Percentiles rank a stretch among this genome's conserved stretches.
phyloP scores from a whole-genome alignment of 2,797 vertebrate genomes.

The Pseudocheirus occidentalis region DNA sequence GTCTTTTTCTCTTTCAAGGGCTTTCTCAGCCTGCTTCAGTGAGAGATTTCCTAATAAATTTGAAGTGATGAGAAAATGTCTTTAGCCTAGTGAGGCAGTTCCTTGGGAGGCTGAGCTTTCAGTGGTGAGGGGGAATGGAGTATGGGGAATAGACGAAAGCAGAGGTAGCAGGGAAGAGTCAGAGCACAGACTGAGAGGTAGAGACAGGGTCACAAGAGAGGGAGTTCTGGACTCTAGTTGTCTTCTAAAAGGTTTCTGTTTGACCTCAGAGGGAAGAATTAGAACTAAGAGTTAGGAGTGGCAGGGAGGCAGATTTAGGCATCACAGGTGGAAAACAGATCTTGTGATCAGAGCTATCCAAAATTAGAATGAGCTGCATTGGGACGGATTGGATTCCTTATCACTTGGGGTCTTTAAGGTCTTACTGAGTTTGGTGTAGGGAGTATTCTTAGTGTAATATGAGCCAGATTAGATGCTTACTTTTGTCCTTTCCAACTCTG shows the following conservation, averaged over 20 bases:
- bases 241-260: not conserved
- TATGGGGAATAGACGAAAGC: not conserved
- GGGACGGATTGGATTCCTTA: not conserved
- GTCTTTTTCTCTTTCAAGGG: conserved; percentile 39
- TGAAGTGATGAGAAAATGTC: conserved; percentile 45
- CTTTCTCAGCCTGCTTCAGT: conserved; percentile 1
- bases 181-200: fast-evolving
- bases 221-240: not conserved
- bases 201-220: not conserved
- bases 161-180: fast-evolving
- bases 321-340: not conserved
- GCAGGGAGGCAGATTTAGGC: not conserved
- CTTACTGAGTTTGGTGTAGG: not conserved
- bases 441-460: not conserved
- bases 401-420: not conserved
- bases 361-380: not conserved
- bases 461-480: not conserved
- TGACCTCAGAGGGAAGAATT: not conserved
- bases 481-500: not conserved
- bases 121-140: not conserved
- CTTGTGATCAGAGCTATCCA: not conserved
- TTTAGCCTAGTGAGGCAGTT: conserved; percentile 8
- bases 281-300: not conserved
- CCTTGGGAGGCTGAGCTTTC: not conserved
- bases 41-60: conserved; percentile 59